Evolutionary conservation across 2,113 vertebrate species (phyloP).

Genomic region (Oncorhynchus tshawytscha): DNA sequence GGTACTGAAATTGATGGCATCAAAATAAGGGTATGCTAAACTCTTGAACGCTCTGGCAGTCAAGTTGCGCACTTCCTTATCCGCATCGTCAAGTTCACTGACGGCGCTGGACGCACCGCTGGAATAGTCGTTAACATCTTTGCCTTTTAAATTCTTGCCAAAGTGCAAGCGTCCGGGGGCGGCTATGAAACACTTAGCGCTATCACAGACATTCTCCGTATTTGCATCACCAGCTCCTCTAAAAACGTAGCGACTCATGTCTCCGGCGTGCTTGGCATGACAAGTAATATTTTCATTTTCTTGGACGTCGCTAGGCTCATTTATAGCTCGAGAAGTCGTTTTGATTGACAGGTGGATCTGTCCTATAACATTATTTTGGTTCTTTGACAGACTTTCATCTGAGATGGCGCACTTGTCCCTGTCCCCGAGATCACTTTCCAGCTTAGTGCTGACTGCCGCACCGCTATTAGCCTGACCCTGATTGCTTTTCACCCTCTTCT

Average conservation of each 20-base stretch:
- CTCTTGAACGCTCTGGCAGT: constrained; percentile 91
- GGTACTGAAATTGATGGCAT: constrained; percentile 81
- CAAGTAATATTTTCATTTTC: constrained; percentile 74
- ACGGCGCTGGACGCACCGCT: constrained; percentile 91
- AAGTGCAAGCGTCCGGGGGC: constrained; percentile 82
- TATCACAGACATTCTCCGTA: constrained; percentile 52
- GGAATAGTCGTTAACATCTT: constrained; percentile 77
- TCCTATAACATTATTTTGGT: constrained; percentile 64
- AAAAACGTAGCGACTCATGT: constrained; percentile 79
- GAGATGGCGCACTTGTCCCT: constrained; percentile 72
- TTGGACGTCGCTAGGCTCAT: constrained; percentile 82
- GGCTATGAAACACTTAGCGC: constrained; percentile 65
- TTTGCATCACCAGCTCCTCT: constrained; percentile 66
- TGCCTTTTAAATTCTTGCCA: constrained; percentile 71
- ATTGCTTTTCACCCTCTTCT: constrained; percentile 21
- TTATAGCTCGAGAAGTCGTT: constrained; percentile 88
- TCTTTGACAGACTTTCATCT: constrained; percentile 68
- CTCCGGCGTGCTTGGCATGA: constrained; percentile 81
- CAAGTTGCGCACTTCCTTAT: constrained; percentile 93
- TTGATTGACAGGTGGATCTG: constrained; percentile 97
- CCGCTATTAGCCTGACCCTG: constrained; percentile 63
- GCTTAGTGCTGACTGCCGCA: constrained; percentile 76
- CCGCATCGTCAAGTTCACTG: constrained; percentile 92
- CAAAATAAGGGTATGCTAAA: constrained; percentile 87
- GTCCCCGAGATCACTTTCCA: constrained; percentile 71